These are phyloP conservation scores for Marcusenius ussheri DNA, from an alignment of 2,113 vertebrate genomes.

Conservation along the genomic window DNA sequence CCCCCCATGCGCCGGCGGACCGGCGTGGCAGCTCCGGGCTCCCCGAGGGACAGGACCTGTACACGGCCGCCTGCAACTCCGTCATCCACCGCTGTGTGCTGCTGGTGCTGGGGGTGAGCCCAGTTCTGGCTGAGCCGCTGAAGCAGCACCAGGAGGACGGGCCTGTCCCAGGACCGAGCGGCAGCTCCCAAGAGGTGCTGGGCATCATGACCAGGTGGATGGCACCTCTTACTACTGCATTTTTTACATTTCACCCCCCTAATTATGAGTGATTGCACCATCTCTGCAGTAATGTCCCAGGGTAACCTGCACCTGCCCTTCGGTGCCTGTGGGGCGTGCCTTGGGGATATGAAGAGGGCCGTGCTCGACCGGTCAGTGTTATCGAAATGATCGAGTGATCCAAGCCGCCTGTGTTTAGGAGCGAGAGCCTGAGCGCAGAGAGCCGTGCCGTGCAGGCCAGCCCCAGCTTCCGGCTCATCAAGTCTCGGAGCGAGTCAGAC, in stretches of 20 bases:
- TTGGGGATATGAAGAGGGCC: background rate
- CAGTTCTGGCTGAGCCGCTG: constrained; percentile 70
- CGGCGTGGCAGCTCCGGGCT: constrained; percentile 73
- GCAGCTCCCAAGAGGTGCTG: constrained; percentile 64
- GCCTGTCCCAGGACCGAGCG: constrained; percentile 47
- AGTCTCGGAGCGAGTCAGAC: constrained; percentile 94
- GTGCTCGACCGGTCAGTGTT: background rate
- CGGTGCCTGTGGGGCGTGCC: background rate
- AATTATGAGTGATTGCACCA: background rate
- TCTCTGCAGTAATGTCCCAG: background rate
- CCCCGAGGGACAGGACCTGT: constrained; percentile 86
- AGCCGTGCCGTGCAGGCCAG: constrained; percentile 75
- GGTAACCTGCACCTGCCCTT: background rate
- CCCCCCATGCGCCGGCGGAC: constrained; percentile 68
- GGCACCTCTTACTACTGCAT: background rate
- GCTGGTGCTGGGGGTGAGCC: constrained; percentile 83
- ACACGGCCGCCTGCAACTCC: constrained; percentile 90
- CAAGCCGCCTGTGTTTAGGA: constrained; percentile 55
- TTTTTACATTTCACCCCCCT: background rate
- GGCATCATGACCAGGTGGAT: constrained; percentile 88
- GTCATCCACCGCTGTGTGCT: constrained; percentile 93
- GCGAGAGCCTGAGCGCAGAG: constrained; percentile 91
- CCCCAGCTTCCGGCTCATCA: constrained; percentile 81
- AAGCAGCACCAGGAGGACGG: constrained; percentile 73
- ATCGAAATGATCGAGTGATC: background rate